Percentiles rank a stretch among this genome's conserved stretches.
phyloP scores from a whole-genome alignment of 1,140 invertebrate species.

The Drosophila novamexicana region DNA sequence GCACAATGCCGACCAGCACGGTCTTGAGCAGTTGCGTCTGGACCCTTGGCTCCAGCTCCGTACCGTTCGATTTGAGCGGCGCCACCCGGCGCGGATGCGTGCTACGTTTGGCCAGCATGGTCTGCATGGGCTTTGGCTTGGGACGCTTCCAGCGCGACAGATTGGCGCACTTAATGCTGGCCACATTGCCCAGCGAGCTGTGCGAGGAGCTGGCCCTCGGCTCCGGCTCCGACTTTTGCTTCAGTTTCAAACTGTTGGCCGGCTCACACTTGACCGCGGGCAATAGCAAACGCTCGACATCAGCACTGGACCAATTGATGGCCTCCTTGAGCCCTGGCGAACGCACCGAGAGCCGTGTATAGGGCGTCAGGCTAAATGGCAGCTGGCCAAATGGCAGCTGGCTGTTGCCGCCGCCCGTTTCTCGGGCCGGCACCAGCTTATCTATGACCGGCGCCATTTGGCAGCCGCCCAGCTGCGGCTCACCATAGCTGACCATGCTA shows the following conservation, averaged over 20 bases:
- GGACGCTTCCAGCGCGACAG: slow-evolving; percentile 5
- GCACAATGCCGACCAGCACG: slow-evolving; percentile 61
- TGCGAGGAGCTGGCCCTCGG: neutral
- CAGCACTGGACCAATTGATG: neutral
- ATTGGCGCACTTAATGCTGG: neutral
- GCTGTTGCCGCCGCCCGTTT: slow-evolving; percentile 11
- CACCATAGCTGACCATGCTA: slow-evolving; percentile 33
- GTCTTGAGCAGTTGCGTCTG: slow-evolving; percentile 64
- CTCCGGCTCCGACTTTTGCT: neutral
- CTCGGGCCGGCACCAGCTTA: slow-evolving; percentile 4
- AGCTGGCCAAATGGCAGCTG: neutral
- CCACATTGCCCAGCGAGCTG: neutral
- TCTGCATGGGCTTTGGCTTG: neutral
- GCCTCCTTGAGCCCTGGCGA: neutral
- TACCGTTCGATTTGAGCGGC: slow-evolving; percentile 22
- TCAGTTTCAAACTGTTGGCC: too few relatives aligned
- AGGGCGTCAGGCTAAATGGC: slow-evolving; percentile 1
- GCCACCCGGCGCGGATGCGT: slow-evolving; percentile 21
- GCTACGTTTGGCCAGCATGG: too few relatives aligned
- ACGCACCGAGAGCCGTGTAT: slow-evolving; percentile 32
- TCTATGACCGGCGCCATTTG: neutral
- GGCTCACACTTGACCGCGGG: neutral
- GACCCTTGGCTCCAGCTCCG: slow-evolving; percentile 35
- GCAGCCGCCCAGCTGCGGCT: neutral
- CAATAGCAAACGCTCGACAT: slow-evolving; percentile 5